Conservation (phyloP, 2,113 vertebrate genomes). For the Otocyon megalotis region DNA sequence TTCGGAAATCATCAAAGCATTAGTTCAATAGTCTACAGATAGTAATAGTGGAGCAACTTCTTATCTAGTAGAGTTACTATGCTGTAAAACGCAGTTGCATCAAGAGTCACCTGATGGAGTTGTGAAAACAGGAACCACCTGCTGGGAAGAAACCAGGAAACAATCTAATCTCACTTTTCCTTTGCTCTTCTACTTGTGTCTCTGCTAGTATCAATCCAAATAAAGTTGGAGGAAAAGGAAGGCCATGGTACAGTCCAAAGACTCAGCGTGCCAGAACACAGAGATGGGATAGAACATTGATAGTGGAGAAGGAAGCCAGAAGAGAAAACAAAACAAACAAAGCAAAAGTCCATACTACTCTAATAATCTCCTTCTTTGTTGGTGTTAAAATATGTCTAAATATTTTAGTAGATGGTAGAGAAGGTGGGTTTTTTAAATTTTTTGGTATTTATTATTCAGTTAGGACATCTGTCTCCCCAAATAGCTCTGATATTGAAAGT, state of each 20-base stretch:
- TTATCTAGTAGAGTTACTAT: neutral
- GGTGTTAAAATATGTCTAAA: neutral
- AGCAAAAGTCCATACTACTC: neutral
- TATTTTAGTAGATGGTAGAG: neutral
- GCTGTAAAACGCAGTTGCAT: neutral
- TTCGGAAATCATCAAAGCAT: neutral
- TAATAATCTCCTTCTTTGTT: neutral
- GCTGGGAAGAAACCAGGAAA: neutral
- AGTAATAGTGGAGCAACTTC: no score
- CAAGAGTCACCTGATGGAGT: neutral
- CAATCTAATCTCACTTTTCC: neutral
- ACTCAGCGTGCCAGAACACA: neutral
- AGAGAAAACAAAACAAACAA: neutral
- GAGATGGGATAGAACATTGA: neutral
- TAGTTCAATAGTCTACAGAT: neutral
- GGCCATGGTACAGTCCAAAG: rapidly evolving
- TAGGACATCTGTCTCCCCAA: neutral
- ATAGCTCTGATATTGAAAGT: slow-evolving; percentile 13
- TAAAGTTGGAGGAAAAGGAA: neutral
- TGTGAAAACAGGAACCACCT: neutral
- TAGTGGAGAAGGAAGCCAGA: neutral
- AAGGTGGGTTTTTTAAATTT: neutral
- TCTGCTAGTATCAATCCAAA: neutral
- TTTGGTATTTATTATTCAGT: neutral
- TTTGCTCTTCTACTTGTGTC: neutral